phyloP scores from a whole-genome alignment of 1,140 invertebrate species.

The Hormaphis cornu region DNA sequence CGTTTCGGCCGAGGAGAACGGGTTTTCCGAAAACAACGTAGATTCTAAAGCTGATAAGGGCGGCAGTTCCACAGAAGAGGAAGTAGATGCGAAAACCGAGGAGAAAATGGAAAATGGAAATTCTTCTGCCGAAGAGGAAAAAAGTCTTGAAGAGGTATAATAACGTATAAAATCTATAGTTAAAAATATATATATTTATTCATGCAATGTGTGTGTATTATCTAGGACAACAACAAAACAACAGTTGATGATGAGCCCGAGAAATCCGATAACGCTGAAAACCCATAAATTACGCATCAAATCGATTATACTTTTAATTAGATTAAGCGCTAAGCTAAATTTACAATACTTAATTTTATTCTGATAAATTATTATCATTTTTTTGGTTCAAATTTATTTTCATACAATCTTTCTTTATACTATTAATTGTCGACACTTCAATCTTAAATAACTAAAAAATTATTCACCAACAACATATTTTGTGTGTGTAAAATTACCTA shows the following conservation, averaged over 20 bases:
- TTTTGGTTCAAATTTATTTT: slow-evolving; percentile 19
- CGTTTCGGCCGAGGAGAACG: slow-evolving; percentile 15
- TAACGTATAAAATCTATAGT: too few relatives aligned
- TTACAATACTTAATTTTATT: slow-evolving; percentile 23
- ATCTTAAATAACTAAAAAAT: too few relatives aligned
- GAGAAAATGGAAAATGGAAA: slow-evolving; percentile 19
- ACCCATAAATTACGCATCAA: slow-evolving; percentile 14
- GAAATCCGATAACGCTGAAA: not conserved
- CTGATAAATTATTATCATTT: slow-evolving; percentile 1
- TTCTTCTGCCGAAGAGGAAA: slow-evolving; percentile 5
- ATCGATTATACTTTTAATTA: slow-evolving; percentile 14
- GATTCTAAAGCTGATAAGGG: slow-evolving; percentile 4
- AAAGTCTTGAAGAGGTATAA: slow-evolving; percentile 13
- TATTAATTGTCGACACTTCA: too few relatives aligned
- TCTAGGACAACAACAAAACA: too few relatives aligned
- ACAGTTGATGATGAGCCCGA: not conserved
- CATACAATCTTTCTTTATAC: too few relatives aligned
- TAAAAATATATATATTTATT: too few relatives aligned
- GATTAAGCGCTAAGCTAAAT: not conserved
- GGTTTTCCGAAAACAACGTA: slow-evolving; percentile 11
- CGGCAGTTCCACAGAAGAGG: slow-evolving; percentile 15
- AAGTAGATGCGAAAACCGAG: slow-evolving; percentile 17
- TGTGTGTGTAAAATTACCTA: too few relatives aligned
- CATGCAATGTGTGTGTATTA: too few relatives aligned
- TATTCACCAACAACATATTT: too few relatives aligned